Evolutionary conservation across 2,888 invertebrate species (phyloP).

Genomic region (Tyria jacobaeae): DNA sequence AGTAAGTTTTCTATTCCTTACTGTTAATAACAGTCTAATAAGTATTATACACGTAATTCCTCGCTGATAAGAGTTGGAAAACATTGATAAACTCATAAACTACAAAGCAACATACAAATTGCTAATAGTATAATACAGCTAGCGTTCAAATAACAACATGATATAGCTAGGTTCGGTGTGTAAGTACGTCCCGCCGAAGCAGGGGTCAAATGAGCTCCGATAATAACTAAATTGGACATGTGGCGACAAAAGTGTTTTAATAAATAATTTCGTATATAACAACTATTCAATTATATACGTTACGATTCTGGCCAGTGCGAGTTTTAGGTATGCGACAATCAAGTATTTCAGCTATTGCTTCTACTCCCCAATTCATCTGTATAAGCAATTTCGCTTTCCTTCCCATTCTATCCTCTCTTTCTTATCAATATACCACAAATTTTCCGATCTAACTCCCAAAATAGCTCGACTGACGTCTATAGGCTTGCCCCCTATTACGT

Average conservation of each 20-base stretch:
- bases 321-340: too few relatives aligned
- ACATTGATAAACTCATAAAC: neutral
- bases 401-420: too few relatives aligned
- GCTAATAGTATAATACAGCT: neutral
- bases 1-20: neutral
- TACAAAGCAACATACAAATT: neutral
- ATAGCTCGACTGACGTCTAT: too few relatives aligned
- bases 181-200: slow-evolving; percentile 58
- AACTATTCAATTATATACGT: too few relatives aligned
- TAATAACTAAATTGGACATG: slow-evolving; percentile 48
- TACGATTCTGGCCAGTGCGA: too few relatives aligned
- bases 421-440: too few relatives aligned
- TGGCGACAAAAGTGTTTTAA: slow-evolving; percentile 47
- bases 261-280: too few relatives aligned
- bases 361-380: too few relatives aligned
- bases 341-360: too few relatives aligned
- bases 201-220: slow-evolving; percentile 69
- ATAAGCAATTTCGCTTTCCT: too few relatives aligned
- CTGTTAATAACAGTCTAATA: neutral
- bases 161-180: slow-evolving; percentile 4
- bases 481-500: too few relatives aligned
- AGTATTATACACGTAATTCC: neutral
- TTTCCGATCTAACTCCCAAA: too few relatives aligned
- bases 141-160: slow-evolving; percentile 1
- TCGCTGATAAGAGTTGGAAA: neutral